phyloP scores from a whole-genome alignment of 2,888 invertebrate species.

The Dichetophora obliterata region DNA sequence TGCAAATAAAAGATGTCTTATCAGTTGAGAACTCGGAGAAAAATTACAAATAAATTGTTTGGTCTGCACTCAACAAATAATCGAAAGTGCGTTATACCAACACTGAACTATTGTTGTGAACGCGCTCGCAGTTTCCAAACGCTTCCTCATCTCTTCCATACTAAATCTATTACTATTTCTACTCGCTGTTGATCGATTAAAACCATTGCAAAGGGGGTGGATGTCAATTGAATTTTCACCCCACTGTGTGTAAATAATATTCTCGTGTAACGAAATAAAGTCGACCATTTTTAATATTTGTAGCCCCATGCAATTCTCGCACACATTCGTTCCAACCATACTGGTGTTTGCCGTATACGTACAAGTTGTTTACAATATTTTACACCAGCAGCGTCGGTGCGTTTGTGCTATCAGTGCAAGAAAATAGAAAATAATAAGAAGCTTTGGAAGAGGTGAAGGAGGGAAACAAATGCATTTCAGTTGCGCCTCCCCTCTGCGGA shows the following conservation, averaged over 20 bases:
- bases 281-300: not conserved
- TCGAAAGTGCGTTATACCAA: too few relatives aligned
- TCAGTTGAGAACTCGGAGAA: too few relatives aligned
- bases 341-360: conserved; percentile 36
- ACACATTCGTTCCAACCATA: not conserved
- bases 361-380: conserved; percentile 52
- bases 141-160: not conserved
- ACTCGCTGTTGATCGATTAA: conserved; percentile 45
- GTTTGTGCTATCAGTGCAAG: conserved; percentile 1
- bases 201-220: conserved; percentile 42
- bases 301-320: conserved; percentile 45
- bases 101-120: not conserved
- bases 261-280: conserved; percentile 18
- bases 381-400: conserved; percentile 40
- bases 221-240: conserved; percentile 41
- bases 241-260: conserved; percentile 41
- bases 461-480: conserved; percentile 18
- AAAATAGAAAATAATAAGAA: not conserved
- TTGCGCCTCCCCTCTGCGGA: not conserved
- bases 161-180: conserved; percentile 21
- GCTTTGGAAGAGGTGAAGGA: not conserved
- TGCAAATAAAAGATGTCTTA: too few relatives aligned
- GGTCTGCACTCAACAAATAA: too few relatives aligned
- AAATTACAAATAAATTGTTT: too few relatives aligned
- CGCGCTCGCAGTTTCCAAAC: not conserved